phyloP scores from a whole-genome alignment of 1,140 invertebrate genomes.

The Plodia interpunctella region DNA sequence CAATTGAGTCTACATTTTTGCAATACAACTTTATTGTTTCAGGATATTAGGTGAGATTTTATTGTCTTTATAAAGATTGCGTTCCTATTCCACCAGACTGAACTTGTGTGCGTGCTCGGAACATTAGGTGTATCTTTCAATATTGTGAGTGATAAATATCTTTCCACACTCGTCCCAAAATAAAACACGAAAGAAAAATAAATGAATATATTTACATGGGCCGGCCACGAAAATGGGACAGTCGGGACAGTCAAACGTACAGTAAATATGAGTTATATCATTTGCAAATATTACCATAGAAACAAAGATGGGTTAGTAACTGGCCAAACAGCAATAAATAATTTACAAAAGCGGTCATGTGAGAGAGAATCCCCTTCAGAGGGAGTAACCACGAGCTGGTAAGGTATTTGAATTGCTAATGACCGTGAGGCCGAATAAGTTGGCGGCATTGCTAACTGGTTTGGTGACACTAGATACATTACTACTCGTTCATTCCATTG shows the following conservation, averaged over 20 bases:
- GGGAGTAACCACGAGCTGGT: constrained; percentile 42
- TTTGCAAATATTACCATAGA: constrained; percentile 32
- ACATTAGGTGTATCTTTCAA: not conserved
- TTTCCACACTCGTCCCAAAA: not conserved
- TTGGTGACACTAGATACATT: constrained; percentile 42
- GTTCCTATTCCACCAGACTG: no score
- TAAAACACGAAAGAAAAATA: not conserved
- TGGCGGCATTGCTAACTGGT: constrained; percentile 42
- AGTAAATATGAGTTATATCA: constrained; percentile 30
- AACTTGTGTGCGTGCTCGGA: no score
- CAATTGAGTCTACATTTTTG: no score
- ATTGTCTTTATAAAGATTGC: no score
- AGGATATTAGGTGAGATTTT: no score
- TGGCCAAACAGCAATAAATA: constrained; percentile 63
- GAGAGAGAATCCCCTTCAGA: constrained; percentile 48
- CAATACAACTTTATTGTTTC: no score
- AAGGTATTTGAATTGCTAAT: constrained; percentile 70
- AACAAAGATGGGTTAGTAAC: constrained; percentile 43
- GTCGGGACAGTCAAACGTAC: constrained; percentile 14
- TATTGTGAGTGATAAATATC: not conserved
- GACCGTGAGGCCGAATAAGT: constrained; percentile 59
- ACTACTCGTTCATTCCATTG: constrained; percentile 24
- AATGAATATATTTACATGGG: not conserved
- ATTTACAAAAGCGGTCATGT: constrained; percentile 65
- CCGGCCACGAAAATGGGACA: constrained; percentile 13